Percentiles rank a stretch among this genome's conserved stretches.
These are phyloP conservation scores for Lamellibrachia satsuma DNA, from an alignment of 2,888 invertebrate genomes.

Conservation along the genomic window DNA sequence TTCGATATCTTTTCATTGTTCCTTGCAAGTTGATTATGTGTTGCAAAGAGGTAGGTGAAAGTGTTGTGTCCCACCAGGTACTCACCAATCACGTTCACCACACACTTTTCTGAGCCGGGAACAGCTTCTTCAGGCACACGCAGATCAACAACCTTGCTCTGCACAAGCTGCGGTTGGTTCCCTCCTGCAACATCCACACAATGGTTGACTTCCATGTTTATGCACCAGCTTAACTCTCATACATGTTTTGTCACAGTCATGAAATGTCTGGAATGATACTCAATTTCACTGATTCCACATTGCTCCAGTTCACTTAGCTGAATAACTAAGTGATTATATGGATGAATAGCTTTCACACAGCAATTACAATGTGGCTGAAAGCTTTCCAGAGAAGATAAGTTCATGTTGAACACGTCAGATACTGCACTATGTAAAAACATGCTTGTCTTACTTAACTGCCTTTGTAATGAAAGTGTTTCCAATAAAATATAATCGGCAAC, in stretches of 20 bases:
- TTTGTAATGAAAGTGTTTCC: neutral
- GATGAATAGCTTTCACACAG: neutral
- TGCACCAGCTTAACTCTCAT: constrained; percentile 18
- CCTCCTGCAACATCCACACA: neutral
- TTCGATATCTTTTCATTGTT: too few species aligned
- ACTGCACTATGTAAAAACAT: too few species aligned
- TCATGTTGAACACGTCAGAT: neutral
- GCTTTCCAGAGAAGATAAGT: neutral
- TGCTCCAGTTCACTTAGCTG: neutral
- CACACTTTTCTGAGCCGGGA: constrained; percentile 73
- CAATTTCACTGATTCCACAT: neutral
- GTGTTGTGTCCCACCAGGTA: neutral
- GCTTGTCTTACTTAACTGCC: too few species aligned
- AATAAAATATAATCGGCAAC: neutral
- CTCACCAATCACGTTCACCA: constrained; percentile 69
- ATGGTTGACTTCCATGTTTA: neutral
- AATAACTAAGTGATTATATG: neutral
- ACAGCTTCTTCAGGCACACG: constrained; percentile 70
- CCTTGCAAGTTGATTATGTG: too few species aligned
- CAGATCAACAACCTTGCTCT: constrained; percentile 36
- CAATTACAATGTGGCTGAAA: neutral
- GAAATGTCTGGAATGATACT: neutral
- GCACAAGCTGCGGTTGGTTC: neutral
- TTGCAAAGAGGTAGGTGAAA: too few species aligned
- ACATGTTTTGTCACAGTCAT: constrained; percentile 18